Evolutionary conservation across 2,888 invertebrate species (phyloP).

Genomic region (Drosophila nr. perissopoda): DNA sequence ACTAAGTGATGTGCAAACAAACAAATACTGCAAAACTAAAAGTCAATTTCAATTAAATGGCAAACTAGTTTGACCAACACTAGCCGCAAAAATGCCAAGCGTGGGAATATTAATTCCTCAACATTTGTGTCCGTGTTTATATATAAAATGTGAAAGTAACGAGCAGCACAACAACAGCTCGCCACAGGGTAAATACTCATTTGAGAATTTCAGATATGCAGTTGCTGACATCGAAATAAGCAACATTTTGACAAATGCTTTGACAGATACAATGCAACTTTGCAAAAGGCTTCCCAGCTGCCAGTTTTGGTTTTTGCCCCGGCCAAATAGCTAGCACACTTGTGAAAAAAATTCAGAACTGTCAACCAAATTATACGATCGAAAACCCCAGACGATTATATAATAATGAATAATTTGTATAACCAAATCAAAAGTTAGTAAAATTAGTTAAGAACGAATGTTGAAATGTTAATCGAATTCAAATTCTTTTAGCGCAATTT

Average conservation of each 20-base stretch:
- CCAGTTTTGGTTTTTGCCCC: constrained; percentile 5
- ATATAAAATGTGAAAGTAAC: constrained; percentile 27
- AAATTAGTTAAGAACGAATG: background rate
- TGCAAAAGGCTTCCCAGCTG: constrained; percentile 43
- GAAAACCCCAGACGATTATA: no score
- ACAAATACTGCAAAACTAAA: constrained; percentile 20
- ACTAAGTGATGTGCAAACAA: constrained; percentile 41
- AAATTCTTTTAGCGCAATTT: background rate
- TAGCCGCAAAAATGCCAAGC: constrained; percentile 19
- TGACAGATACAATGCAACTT: constrained; percentile 65
- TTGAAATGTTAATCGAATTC: background rate
- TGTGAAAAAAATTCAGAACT: background rate
- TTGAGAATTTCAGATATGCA: constrained; percentile 64
- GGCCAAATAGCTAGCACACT: constrained; percentile 5
- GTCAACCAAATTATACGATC: background rate
- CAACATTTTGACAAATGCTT: constrained; percentile 78
- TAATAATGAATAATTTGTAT: background rate
- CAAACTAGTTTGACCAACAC: constrained; percentile 54
- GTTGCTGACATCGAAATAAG: constrained; percentile 73
- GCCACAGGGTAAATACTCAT: constrained; percentile 46
- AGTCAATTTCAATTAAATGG: constrained; percentile 57
- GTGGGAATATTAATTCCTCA: background rate
- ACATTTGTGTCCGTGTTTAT: constrained; percentile 6
- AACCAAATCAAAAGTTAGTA: background rate
- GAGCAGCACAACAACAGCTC: constrained; percentile 2